These are phyloP conservation scores for Drosophila varians DNA, from an alignment of 1,140 invertebrate genomes.

Conservation along the genomic window DNA sequence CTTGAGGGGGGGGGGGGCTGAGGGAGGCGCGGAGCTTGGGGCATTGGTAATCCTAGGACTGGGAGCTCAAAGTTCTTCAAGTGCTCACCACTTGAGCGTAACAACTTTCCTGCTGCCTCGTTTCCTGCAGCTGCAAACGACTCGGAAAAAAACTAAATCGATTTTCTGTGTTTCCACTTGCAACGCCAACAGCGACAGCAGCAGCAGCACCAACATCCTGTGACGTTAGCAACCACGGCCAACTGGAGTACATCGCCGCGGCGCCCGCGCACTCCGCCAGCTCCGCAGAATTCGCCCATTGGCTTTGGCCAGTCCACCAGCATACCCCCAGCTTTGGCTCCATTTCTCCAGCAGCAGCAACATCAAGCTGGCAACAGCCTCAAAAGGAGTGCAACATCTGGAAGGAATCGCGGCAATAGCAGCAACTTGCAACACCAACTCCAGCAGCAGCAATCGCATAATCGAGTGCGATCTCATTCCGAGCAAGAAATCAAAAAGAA, in stretches of 20 bases:
- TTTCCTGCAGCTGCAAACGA: slow-evolving; percentile 32
- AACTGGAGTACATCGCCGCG: slow-evolving; percentile 64
- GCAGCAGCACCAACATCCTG: slow-evolving; percentile 29
- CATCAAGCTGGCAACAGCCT: slow-evolving; percentile 12
- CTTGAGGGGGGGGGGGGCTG: slow-evolving; percentile 14
- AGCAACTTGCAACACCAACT: slow-evolving; percentile 11
- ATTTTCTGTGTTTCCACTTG: slow-evolving; percentile 57
- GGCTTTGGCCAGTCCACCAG: slow-evolving; percentile 54
- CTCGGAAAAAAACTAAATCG: slow-evolving; percentile 69
- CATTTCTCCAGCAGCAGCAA: slow-evolving; percentile 48
- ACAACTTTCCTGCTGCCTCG: slow-evolving; percentile 37
- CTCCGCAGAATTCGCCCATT: slow-evolving; percentile 74
- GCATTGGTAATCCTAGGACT: slow-evolving; percentile 14
- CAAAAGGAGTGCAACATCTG: slow-evolving; percentile 27
- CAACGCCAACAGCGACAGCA: slow-evolving; percentile 39
- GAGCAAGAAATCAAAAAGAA: slow-evolving; percentile 78
- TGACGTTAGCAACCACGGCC: slow-evolving; percentile 28
- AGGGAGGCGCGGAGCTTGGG: slow-evolving; percentile 4
- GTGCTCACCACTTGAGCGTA: slow-evolving; percentile 68
- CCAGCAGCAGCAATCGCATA: slow-evolving; percentile 62
- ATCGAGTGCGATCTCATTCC: slow-evolving; percentile 79
- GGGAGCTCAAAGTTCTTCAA: slow-evolving; percentile 56
- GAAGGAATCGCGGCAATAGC: slow-evolving; percentile 29
- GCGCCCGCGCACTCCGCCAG: slow-evolving; percentile 65
- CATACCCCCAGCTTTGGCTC: slow-evolving; percentile 56